Conservation (phyloP, 2,113 vertebrate genomes). For the Ptychochromis oligacanthus region DNA sequence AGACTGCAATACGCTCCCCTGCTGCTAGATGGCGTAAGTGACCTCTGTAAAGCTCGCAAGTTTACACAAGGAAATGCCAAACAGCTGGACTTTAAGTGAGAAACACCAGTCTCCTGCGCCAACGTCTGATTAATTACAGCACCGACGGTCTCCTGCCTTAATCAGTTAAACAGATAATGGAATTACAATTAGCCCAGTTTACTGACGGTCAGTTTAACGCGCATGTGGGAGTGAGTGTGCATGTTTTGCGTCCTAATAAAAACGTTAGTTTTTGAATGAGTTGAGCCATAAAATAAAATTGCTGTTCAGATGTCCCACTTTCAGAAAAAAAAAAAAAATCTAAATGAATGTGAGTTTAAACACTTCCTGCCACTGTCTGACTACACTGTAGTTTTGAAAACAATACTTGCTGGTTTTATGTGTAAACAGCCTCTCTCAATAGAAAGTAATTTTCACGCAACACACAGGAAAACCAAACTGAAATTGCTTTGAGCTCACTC, state of each 20-base stretch:
- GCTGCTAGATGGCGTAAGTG: slow-evolving; percentile 80
- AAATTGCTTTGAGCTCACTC: background rate
- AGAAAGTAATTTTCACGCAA: fast-evolving
- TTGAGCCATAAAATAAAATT: background rate
- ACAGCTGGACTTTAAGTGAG: slow-evolving; percentile 13
- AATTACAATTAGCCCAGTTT: background rate
- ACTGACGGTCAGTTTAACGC: background rate
- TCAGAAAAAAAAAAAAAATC: background rate
- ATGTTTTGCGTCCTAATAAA: background rate
- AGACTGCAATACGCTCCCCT: slow-evolving; percentile 47
- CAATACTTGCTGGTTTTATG: background rate
- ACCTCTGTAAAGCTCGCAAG: slow-evolving; percentile 44
- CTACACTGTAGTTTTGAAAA: background rate
- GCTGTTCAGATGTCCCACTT: fast-evolving
- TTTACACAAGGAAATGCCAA: slow-evolving; percentile 2
- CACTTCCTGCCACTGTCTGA: background rate
- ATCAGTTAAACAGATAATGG: slow-evolving; percentile 8
- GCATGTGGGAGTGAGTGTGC: background rate
- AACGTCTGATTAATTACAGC: slow-evolving; percentile 17
- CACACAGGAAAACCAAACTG: background rate
- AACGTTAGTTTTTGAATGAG: background rate
- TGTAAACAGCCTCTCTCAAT: background rate
- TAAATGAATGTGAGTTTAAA: background rate
- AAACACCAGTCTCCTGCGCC: background rate
- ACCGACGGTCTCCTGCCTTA: slow-evolving; percentile 2